Conservation (phyloP, 2,113 vertebrate genomes). For the Periophthalmodon schlosseri region DNA sequence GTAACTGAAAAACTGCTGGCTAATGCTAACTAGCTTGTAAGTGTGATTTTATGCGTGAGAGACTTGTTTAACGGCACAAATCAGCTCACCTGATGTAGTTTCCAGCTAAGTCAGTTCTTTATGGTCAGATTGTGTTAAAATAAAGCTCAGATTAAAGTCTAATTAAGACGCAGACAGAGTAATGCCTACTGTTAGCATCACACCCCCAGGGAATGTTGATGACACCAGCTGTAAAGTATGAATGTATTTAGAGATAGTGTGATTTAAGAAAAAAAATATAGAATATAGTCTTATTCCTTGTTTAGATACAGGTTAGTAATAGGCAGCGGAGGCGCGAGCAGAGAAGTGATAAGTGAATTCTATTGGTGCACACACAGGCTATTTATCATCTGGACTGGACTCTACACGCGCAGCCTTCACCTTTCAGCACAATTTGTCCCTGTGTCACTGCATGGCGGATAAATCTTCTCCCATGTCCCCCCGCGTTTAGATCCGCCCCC, state of each 20-base stretch:
- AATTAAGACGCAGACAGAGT: no score
- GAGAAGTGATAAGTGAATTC: slow-evolving; percentile 90
- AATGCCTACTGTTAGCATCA: no score
- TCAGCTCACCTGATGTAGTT: no score
- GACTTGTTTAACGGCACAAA: no score
- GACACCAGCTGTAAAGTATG: no score
- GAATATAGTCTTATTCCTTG: background rate
- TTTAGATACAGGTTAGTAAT: slow-evolving; percentile 49
- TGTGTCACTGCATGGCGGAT: slow-evolving; percentile 87
- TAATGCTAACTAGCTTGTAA: no score
- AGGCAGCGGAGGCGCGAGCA: slow-evolving; percentile 53
- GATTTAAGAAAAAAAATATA: background rate
- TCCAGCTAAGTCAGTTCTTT: no score
- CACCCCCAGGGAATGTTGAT: no score
- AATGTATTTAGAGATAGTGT: background rate
- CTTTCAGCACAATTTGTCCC: slow-evolving; percentile 93
- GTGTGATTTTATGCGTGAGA: no score
- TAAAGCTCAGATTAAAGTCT: no score
- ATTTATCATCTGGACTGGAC: slow-evolving; percentile 68
- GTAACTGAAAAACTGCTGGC: no score
- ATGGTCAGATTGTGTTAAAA: no score
- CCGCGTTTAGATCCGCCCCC: slow-evolving; percentile 77
- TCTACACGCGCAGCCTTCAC: slow-evolving; percentile 85
- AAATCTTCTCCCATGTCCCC: slow-evolving; percentile 90
- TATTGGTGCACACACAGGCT: slow-evolving; percentile 45